Percentiles rank a stretch among this genome's conserved stretches.
These are phyloP conservation scores for Archocentrus centrarchus DNA, from an alignment of 2,113 vertebrate species.

Conservation along the genomic window DNA sequence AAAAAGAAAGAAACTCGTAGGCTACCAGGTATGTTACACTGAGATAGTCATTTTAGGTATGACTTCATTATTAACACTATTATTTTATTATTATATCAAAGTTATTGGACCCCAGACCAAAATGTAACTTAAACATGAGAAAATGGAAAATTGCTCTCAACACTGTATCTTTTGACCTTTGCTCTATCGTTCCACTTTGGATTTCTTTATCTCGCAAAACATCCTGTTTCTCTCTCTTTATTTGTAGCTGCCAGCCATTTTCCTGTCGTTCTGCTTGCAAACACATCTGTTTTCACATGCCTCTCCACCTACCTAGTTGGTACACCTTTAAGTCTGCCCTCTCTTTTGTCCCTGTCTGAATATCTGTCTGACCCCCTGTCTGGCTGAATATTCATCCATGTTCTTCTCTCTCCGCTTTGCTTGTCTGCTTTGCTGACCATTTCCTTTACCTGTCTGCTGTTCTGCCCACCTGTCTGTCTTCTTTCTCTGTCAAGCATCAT, in stretches of 20 bases:
- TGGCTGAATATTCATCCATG: slow-evolving; percentile 38
- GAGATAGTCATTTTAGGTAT: not conserved
- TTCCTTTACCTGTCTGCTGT: slow-evolving; percentile 36
- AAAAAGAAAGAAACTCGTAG: not conserved
- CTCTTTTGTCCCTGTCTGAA: slow-evolving; percentile 44
- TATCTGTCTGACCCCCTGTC: slow-evolving; percentile 48
- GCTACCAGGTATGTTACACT: not conserved
- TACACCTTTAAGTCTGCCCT: slow-evolving; percentile 3
- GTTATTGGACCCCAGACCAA: not conserved
- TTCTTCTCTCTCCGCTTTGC: slow-evolving; percentile 25
- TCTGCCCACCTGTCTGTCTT: slow-evolving; percentile 32
- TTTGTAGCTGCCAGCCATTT: not conserved
- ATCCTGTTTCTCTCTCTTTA: not conserved
- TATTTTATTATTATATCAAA: not conserved
- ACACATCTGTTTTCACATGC: slow-evolving; percentile 28
- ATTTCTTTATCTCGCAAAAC: slow-evolving; percentile 2
- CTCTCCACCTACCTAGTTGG: not conserved
- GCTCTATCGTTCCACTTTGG: not conserved
- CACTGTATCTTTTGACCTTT: not conserved
- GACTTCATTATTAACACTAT: not conserved
- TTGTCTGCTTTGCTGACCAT: slow-evolving; percentile 41
- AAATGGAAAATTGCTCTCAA: not conserved
- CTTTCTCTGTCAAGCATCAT: slow-evolving; percentile 29
- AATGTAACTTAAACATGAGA: not conserved
- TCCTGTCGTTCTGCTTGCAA: not conserved